phyloP scores from a whole-genome alignment of 53 echinoderm and acorn worm species.

The Pentamera pediparva region DNA sequence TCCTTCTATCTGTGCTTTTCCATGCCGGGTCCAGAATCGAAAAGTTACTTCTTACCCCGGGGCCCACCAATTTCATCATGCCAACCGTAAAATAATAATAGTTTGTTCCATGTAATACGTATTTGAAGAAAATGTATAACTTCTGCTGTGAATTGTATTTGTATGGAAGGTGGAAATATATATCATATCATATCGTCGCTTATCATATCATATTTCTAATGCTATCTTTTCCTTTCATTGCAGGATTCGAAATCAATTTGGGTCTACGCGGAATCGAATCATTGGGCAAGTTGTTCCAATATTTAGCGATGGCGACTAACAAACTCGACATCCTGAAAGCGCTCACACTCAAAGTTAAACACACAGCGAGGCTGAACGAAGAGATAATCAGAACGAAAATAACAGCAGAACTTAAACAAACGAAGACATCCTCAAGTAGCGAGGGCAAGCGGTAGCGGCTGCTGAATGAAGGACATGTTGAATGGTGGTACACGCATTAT shows the following conservation, averaged over 20 bases:
- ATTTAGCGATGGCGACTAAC: slow-evolving; percentile 55
- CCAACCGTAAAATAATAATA: no score
- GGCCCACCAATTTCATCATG: no score
- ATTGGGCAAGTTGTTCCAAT: slow-evolving; percentile 58
- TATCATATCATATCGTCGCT: no score
- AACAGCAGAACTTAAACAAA: slow-evolving; percentile 28
- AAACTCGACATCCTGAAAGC: slow-evolving; percentile 67
- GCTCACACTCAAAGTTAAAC: slow-evolving; percentile 63
- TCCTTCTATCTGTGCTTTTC: no score
- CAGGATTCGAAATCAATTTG: slow-evolving; percentile 90
- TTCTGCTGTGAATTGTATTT: no score
- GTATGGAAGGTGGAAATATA: no score
- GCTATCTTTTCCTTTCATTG: background rate
- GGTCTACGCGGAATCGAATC: slow-evolving; percentile 73
- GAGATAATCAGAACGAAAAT: slow-evolving; percentile 59
- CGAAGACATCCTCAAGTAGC: slow-evolving; percentile 6
- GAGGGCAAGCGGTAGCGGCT: slow-evolving; percentile 2
- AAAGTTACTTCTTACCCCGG: no score
- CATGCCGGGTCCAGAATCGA: no score
- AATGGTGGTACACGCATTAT: no score
- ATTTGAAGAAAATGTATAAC: no score
- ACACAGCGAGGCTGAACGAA: slow-evolving; percentile 62
- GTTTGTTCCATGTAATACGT: no score
- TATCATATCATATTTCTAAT: no score
- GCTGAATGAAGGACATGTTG: background rate